phyloP scores from a whole-genome alignment of 2,797 vertebrate species.

The Spea hammondii region DNA sequence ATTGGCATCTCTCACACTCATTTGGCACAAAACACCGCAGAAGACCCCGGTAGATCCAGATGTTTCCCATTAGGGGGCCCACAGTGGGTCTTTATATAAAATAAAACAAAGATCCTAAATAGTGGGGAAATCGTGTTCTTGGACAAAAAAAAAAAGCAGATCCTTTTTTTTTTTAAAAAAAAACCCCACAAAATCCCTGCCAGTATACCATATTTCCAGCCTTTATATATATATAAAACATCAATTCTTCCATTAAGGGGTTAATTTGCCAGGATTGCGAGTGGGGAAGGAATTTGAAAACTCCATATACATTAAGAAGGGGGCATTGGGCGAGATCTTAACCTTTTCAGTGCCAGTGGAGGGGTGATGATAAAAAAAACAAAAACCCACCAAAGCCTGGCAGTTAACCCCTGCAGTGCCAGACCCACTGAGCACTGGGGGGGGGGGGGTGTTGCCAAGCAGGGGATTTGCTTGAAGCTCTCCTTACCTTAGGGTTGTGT shows the following conservation, averaged over 20 bases:
- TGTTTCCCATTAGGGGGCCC: constrained; percentile 51
- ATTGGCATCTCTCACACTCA: constrained; percentile 1
- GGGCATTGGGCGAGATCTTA: background rate
- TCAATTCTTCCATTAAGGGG: background rate
- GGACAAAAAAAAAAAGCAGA: background rate
- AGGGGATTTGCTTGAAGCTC: too few species aligned
- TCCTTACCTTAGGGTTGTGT: constrained; percentile 35
- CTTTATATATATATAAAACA: constrained; percentile 5
- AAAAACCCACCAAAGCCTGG: background rate
- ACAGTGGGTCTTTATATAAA: constrained; percentile 31
- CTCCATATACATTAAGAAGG: background rate
- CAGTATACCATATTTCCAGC: constrained; percentile 9
- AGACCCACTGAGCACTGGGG: too few species aligned
- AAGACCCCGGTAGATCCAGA: constrained; percentile 40
- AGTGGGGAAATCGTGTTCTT: background rate
- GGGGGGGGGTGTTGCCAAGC: too few species aligned
- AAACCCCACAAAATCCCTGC: constrained; percentile 1
- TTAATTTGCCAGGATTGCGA: constrained; percentile 35
- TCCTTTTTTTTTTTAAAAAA: constrained; percentile 11
- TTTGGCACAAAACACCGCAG: background rate
- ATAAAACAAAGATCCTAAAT: background rate
- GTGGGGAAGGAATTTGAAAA: constrained; percentile 13
- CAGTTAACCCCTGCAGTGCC: background rate
- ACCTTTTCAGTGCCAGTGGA: background rate
- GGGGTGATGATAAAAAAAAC: background rate